Evolutionary conservation across 1,140 invertebrate species (phyloP).

Genomic region (Conopomorpha cramerella): DNA sequence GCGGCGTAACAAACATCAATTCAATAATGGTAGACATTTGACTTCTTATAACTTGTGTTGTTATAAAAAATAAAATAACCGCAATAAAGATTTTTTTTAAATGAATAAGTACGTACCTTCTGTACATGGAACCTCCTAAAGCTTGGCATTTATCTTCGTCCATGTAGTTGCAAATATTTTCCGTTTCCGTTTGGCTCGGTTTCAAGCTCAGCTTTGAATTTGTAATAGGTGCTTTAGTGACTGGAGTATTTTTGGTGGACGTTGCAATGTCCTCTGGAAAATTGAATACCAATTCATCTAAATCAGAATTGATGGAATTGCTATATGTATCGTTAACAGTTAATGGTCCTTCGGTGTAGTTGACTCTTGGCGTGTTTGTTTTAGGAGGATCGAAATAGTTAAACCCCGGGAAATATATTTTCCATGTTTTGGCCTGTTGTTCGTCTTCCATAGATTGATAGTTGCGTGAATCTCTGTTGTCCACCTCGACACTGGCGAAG

Average conservation of each 20-base stretch:
- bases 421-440: too few relatives aligned
- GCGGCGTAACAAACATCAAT: too few relatives aligned
- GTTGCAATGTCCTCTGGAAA: slow-evolving; percentile 18
- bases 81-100: slow-evolving; percentile 16
- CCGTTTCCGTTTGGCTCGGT: slow-evolving; percentile 3
- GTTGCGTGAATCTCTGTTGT: background rate
- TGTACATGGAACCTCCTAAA: slow-evolving; percentile 4
- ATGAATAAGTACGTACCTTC: slow-evolving; percentile 3
- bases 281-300: slow-evolving; percentile 11
- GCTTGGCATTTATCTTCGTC: slow-evolving; percentile 18
- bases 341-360: background rate
- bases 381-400: slow-evolving; percentile 1
- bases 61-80: too few relatives aligned
- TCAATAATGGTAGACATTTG: too few relatives aligned
- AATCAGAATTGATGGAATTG: background rate
- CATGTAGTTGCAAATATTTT: slow-evolving; percentile 37
- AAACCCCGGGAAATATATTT: too few relatives aligned
- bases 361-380: background rate
- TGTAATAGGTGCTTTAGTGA: background rate
- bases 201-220: slow-evolving; percentile 1
- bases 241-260: slow-evolving; percentile 6
- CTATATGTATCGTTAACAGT: background rate
- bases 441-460: too few relatives aligned
- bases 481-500: slow-evolving; percentile 17
- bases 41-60: too few relatives aligned